Base-by-base conservation (phyloP, 2,797 vertebrate genomes). In the Petrocephalus sullivani region DNA sequence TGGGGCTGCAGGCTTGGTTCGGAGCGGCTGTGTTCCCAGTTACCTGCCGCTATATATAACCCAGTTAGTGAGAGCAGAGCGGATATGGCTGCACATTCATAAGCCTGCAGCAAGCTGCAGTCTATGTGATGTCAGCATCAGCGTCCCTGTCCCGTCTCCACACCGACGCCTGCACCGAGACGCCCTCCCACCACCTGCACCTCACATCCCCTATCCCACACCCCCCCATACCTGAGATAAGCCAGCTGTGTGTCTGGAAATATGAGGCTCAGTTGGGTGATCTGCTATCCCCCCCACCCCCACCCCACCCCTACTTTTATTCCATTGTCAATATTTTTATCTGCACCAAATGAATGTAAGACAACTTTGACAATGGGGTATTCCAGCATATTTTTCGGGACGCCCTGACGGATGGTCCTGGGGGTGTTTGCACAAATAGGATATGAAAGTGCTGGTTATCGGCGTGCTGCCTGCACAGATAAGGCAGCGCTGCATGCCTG, bases 401-500 rank as follows among this genome's bases (percentile, higher is more conserved):
- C 82, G 64, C 90, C 90, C 88, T 91, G 91, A 92, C 88, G 89
- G 92, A 88, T 89, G 88, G 92, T 91, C 92, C 90, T 92, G 87
- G 88, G 89, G 87, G 81, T 87, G 83, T 93, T 90, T 91, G 90
- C 90, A 89, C 92, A 94, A 94, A 94, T 90, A 92, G 90, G 90
- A 93, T 92, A 91, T 91, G 90, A 91, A 90, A 91, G 89, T 88
- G 86, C 86, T 91, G 64, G 91, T 92, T 93, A 94, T 94, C 92
- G 88, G 87, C 83, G 28, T 86, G 90, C 83, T 93, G 92, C 93
- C 93, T 93, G 92, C 91, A 78, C 89, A 94, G 94, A 95, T 94
- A 94, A 95, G 94, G 92, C 89, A 88, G 89, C 88, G 91, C 92
- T 92, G 90, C 90, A 90, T 90, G 92, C 91, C 89, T 89, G 90